Conservation (phyloP, 2,888 invertebrate genomes). For the Agrochola macilenta region DNA sequence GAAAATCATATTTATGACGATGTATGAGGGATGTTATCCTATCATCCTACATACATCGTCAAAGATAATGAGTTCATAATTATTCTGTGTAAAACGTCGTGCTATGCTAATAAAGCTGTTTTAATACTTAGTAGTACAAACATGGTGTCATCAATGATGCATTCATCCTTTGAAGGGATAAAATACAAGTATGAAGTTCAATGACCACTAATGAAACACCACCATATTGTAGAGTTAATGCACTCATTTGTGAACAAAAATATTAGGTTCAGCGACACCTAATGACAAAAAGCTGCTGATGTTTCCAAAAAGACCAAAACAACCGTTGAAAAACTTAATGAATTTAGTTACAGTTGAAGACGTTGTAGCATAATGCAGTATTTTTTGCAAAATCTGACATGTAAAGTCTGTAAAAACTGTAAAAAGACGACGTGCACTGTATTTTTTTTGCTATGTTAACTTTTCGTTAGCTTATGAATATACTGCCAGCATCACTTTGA, state of each 20-base stretch:
- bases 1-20: not conserved
- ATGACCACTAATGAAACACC: conserved; percentile 4
- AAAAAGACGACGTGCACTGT: not conserved
- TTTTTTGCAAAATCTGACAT: not conserved
- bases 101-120: conserved; percentile 14
- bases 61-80: not conserved
- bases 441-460: not conserved
- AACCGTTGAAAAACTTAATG: not conserved
- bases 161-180: conserved; percentile 19
- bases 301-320: conserved; percentile 10
- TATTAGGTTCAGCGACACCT: conserved; percentile 29
- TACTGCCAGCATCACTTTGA: not conserved
- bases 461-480: conserved; percentile 1
- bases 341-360: not conserved
- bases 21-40: too few species aligned
- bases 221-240: conserved; percentile 16
- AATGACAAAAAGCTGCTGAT: conserved; percentile 21
- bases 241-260: conserved; percentile 23
- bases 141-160: not conserved
- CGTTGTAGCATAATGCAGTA: not conserved
- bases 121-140: conserved; percentile 8
- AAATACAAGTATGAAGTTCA: conserved; percentile 27
- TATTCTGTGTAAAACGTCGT: conserved; percentile 10
- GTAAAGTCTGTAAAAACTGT: not conserved
- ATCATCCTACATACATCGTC: not conserved